Evolutionary conservation across 2,113 vertebrate genomes (phyloP), one percentile per base, ranked within the genome.

Genomic region (Condylura cristata): DNA sequence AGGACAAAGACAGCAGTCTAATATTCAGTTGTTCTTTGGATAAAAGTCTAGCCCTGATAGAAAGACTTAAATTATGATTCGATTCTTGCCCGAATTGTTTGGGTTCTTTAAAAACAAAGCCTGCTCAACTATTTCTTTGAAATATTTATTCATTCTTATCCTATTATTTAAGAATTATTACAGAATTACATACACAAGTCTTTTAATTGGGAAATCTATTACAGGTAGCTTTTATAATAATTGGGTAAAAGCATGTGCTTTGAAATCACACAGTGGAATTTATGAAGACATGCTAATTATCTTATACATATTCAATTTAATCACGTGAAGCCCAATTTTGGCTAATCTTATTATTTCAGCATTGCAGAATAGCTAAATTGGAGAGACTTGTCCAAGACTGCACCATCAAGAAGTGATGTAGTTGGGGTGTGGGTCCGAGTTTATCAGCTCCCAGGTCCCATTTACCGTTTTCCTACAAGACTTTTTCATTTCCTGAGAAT

Each of bases 21-120:
- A 44, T 37, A 66, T 13, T 26, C 41, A 34, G 3, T 41, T 34
- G 26, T 51, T 63, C 39, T 8, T 61, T 87, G 51, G 17, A 79
- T 51, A 56, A 58, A 96, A 92, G n/a, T 78, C 22, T 82, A 79
- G n/a, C 46, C 46, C n/a, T 18, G 66, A 48, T 37, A 34, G 68
- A 75, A 85, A 66, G 24, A 61, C 2, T 70, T 85, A 46, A 76
- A 39, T 48, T 39, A n/a, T 9, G 10, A 44, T n/a, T 79, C 70
- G 58, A 46, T 70, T 89, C 48, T 89, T 86, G 12, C 44, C 8
- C n/a, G 70, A 83, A 68, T 18, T 84, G 17, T 92, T 17, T 68
- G 66, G 17, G 75, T 41, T 92, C 82, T 30, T 92, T 89, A 61
- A 81, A 86, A 86, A 60, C 53, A 78, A 95, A 66, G 46, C 22